Percentiles rank a stretch among this genome's conserved stretches.
Conservation (phyloP, 2,113 vertebrate species). For the Etheostoma cragini region DNA sequence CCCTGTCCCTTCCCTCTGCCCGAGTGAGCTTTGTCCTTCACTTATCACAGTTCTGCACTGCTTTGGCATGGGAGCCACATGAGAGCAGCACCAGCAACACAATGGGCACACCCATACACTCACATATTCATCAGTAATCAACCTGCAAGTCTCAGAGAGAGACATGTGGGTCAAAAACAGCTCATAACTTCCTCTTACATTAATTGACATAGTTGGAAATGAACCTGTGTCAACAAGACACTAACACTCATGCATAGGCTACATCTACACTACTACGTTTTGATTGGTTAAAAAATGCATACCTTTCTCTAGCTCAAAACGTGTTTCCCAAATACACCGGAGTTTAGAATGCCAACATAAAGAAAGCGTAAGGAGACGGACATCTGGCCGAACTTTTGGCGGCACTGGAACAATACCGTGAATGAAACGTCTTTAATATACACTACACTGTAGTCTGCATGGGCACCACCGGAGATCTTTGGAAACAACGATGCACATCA, state of each 20-base stretch:
- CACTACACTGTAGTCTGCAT: too few species aligned
- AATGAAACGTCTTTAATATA: too few species aligned
- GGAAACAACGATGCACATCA: too few species aligned
- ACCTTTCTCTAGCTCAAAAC: too few species aligned
- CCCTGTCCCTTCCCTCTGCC: constrained; percentile 27
- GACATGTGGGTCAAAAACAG: not conserved
- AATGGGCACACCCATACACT: not conserved
- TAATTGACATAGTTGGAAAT: not conserved
- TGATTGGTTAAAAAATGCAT: too few species aligned
- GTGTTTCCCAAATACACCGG: too few species aligned
- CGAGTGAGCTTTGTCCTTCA: constrained; percentile 38
- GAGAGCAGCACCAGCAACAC: constrained; percentile 53
- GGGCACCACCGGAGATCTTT: too few species aligned
- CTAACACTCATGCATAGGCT: not conserved
- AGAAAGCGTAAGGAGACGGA: too few species aligned
- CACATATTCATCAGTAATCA: not conserved
- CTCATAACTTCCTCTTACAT: not conserved
- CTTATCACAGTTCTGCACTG: constrained; percentile 54
- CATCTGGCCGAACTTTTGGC: too few species aligned
- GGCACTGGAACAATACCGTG: too few species aligned
- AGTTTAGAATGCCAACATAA: too few species aligned
- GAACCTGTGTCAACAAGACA: not conserved
- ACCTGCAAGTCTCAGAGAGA: not conserved
- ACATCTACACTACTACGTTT: too few species aligned
- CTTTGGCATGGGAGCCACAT: constrained; percentile 63